These are phyloP conservation scores for Choloepus hoffmanni DNA, from an alignment of 2,113 vertebrate genomes.

Conservation along the genomic window DNA sequence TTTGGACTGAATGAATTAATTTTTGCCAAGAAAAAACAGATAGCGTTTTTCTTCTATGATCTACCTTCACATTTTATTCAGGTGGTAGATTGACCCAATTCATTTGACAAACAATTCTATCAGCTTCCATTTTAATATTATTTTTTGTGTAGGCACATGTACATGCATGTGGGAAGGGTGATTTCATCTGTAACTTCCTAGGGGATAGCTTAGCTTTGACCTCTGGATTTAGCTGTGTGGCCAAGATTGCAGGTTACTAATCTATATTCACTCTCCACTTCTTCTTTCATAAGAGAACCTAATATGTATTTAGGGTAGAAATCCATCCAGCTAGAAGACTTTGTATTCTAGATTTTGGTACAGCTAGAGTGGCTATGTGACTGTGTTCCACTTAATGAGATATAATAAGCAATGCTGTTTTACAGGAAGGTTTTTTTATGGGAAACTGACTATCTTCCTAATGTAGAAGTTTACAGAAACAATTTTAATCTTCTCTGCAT, in stretches of 20 bases:
- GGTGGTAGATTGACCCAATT: neutral
- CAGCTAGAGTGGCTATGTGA: neutral
- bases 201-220: neutral
- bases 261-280: neutral
- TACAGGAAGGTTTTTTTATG: neutral
- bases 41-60: neutral
- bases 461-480: constrained; percentile 25
- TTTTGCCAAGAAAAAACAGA: neutral
- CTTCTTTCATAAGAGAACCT: neutral
- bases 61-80: neutral
- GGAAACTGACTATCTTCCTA: neutral
- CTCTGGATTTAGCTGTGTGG: neutral
- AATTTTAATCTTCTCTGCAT: neutral
- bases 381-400: neutral
- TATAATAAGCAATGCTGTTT: neutral
- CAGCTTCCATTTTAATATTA: neutral
- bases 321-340: neutral
- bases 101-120: neutral
- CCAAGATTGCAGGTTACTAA: neutral
- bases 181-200: neutral
- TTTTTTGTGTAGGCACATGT: neutral
- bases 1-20: neutral
- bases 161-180: neutral
- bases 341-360: neutral
- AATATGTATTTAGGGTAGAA: neutral